These are phyloP conservation scores for Dynastes tityus DNA, from an alignment of 2,888 invertebrate species.

Conservation along the genomic window DNA sequence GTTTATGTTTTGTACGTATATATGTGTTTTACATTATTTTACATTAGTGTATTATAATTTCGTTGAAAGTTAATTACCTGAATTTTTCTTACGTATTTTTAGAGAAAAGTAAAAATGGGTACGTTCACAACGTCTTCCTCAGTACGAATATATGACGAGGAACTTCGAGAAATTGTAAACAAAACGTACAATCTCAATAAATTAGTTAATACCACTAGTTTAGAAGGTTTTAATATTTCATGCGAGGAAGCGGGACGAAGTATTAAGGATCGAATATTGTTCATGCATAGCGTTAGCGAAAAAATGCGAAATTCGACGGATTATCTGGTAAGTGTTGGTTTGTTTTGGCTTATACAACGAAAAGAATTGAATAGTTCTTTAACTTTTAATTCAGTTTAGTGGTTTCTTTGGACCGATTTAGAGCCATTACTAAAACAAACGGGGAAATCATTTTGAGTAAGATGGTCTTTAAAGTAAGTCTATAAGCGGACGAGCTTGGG, in stretches of 20 bases:
- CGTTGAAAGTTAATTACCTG: too few species aligned
- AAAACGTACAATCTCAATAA: slow-evolving; percentile 1
- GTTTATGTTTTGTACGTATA: too few species aligned
- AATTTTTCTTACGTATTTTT: background rate
- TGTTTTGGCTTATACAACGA: too few species aligned
- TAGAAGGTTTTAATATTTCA: background rate
- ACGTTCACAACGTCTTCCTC: background rate
- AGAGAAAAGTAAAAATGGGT: slow-evolving; percentile 7
- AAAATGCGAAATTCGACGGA: background rate
- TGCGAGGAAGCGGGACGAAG: background rate
- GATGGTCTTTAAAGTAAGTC: too few species aligned
- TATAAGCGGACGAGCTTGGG: too few species aligned
- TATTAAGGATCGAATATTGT: slow-evolving; percentile 9
- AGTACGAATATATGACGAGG: background rate
- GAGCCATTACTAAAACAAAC: too few species aligned
- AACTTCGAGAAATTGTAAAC: slow-evolving; percentile 6
- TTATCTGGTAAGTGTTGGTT: slow-evolving; percentile 5
- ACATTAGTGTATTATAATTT: too few species aligned
- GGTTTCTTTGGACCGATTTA: too few species aligned
- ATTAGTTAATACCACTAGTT: background rate
- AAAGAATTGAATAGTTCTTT: too few species aligned
- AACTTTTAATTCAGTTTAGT: too few species aligned
- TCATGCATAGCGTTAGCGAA: background rate
- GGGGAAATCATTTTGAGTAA: too few species aligned
- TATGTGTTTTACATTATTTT: too few species aligned